Base-by-base conservation (phyloP, 30 jellyfish, hydroid and myxozoan genomes). In the Turritopsis dohrnii region DNA sequence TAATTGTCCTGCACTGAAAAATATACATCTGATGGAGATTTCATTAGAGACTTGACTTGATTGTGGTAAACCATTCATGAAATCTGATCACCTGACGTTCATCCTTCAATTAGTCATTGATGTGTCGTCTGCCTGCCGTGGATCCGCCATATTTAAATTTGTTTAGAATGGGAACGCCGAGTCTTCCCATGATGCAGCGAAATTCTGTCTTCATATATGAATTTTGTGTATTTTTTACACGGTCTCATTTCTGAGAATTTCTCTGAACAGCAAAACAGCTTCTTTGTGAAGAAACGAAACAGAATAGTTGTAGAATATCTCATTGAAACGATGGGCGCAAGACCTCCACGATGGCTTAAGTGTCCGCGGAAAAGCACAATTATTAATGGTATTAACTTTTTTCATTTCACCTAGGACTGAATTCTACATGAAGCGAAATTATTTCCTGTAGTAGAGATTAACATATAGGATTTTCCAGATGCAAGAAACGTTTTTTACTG, bases 281-380 rank as follows among this genome's bases (percentile, higher is more conserved):
- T 41, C 13, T 41, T n/a, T n/a, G n/a, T n/a, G n/a, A n/a, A n/a
- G 60, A 41, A 41, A 41, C 60, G 60, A 41, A 41, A 41, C 60
- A 41, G 60, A 41, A 41, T 13, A 41, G 60, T 41, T 5, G 5
- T 13, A 41, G 60, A 41, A 41, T n/a, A 21, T 27, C 77, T 8
- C 77, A 69, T n/a, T 69, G 30, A 69, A 23, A 69, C 26, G 53
- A 74, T 80, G 87, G 87, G 87, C 21, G 88, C 96, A 81, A 85
- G 90, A 79, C 98, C 98, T 28, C 98, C 96, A 72, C 86, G 98
- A 80, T 92, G 98, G 98, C 87, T 92, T 20, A 87, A 86, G 8
- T 92, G 98, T 84, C 98, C 98, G 52, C 80, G 98, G 66, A 92
- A 92, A 84, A 92, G 98, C 81, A 82, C 80, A 25, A 52, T 92